These are phyloP conservation scores for Eudyptes chrysolophus DNA, from an alignment of 2,113 vertebrate species.

Conservation along the genomic window DNA sequence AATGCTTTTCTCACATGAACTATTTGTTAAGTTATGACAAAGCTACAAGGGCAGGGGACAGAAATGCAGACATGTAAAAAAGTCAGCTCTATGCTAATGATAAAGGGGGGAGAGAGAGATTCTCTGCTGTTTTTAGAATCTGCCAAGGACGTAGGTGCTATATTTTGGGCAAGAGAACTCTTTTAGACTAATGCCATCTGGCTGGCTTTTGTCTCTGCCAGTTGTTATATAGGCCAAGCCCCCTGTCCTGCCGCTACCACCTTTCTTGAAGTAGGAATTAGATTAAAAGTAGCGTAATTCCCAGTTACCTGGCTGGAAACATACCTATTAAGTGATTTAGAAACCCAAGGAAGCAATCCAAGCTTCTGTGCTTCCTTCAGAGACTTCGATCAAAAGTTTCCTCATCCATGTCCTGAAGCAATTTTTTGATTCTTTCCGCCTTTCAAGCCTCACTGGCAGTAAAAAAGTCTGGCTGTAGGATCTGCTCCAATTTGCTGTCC, in stretches of 20 bases:
- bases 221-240: background rate
- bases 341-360: background rate
- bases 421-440: background rate
- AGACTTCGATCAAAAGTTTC: background rate
- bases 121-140: background rate
- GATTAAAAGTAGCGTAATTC: background rate
- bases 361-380: background rate
- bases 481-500: background rate
- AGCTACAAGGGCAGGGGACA: background rate
- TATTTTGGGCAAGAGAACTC: background rate
- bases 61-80: background rate
- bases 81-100: background rate
- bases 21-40: background rate
- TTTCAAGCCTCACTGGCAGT: background rate
- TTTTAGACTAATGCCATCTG: slow-evolving; percentile 17
- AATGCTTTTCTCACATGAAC: background rate
- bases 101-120: background rate
- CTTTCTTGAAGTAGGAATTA: background rate
- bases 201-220: background rate
- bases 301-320: background rate
- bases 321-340: background rate
- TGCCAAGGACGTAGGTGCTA: background rate
- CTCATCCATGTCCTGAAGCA: background rate
- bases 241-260: background rate
- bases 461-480: background rate